Percentiles rank a stretch among this genome's conserved stretches.
These are phyloP conservation scores for Steromphala cineraria DNA, from an alignment of 2,888 invertebrate species.

Conservation along the genomic window DNA sequence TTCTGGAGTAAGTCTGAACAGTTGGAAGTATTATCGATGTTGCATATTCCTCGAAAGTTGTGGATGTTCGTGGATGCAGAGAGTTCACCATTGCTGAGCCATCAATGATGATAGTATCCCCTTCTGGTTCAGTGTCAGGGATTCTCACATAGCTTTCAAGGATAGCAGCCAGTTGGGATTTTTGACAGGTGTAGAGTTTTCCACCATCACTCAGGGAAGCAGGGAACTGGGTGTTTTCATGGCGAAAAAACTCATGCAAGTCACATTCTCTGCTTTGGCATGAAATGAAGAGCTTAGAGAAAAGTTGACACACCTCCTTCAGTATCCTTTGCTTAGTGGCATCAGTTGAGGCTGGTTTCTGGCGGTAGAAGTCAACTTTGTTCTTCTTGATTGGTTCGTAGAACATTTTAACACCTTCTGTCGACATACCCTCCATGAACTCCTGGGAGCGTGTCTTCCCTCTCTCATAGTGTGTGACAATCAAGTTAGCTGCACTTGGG, in stretches of 20 bases:
- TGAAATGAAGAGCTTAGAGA: constrained; percentile 31
- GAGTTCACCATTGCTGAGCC: no score
- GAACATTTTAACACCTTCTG: neutral
- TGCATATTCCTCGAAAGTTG: no score
- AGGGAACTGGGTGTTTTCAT: constrained; percentile 26
- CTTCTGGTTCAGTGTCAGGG: constrained; percentile 29
- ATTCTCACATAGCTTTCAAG: constrained; percentile 12
- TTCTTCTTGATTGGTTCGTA: neutral
- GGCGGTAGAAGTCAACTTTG: neutral
- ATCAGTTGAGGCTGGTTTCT: neutral
- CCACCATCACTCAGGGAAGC: constrained; percentile 25
- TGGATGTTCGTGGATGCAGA: no score
- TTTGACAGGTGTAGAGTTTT: constrained; percentile 29
- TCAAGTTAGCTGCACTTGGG: neutral
- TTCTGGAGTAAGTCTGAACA: no score
- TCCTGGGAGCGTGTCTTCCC: neutral
- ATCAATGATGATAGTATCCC: constrained; percentile 33
- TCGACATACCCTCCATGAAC: neutral
- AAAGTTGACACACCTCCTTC: constrained; percentile 24
- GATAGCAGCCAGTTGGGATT: constrained; percentile 33
- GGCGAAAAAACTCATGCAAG: constrained; percentile 27
- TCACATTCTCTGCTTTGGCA: constrained; percentile 36
- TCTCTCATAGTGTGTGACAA: neutral
- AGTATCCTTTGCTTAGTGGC: neutral
- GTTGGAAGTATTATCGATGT: no score